A percentile compares a stretch with the other conserved stretches of the same genome.
Evolutionary conservation across 2,888 invertebrate genomes (phyloP).

Genomic region (Hyles lineata): DNA sequence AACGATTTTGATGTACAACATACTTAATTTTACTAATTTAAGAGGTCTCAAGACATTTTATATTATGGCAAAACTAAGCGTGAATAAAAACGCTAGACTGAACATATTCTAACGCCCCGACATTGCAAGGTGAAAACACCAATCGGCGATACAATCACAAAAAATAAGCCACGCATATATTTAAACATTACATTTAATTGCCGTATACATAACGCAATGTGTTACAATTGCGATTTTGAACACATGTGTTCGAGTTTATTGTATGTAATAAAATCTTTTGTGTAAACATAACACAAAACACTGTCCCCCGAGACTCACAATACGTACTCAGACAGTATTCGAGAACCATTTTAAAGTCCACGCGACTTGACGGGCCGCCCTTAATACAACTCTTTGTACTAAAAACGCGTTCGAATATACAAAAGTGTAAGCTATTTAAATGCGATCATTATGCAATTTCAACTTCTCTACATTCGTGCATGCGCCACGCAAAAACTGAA

Average conservation of each 20-base stretch:
- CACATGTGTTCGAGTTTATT: constrained; percentile 30
- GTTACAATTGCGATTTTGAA: constrained; percentile 21
- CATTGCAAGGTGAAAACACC: constrained; percentile 19
- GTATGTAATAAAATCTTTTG: constrained; percentile 25
- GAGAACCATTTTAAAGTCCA: not conserved
- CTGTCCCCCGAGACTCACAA: constrained; percentile 10
- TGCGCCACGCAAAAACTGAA: not conserved
- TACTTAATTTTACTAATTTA: too few relatives aligned
- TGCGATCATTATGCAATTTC: constrained; percentile 1
- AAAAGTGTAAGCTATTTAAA: not conserved
- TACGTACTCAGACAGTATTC: not conserved
- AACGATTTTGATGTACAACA: too few relatives aligned
- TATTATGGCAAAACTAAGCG: not conserved
- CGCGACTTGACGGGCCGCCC: not conserved
- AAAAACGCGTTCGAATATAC: not conserved
- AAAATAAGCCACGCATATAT: constrained; percentile 7
- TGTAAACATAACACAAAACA: constrained; percentile 15
- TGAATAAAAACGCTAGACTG: not conserved
- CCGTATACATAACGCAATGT: constrained; percentile 4
- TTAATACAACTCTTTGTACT: not conserved
- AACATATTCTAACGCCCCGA: not conserved
- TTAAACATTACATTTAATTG: constrained; percentile 7
- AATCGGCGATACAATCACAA: constrained; percentile 15
- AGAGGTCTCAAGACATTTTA: not conserved
- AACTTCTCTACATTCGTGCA: not conserved